These are phyloP conservation scores for Euzophera pinguis DNA, from an alignment of 2,888 invertebrate genomes.

Conservation along the genomic window DNA sequence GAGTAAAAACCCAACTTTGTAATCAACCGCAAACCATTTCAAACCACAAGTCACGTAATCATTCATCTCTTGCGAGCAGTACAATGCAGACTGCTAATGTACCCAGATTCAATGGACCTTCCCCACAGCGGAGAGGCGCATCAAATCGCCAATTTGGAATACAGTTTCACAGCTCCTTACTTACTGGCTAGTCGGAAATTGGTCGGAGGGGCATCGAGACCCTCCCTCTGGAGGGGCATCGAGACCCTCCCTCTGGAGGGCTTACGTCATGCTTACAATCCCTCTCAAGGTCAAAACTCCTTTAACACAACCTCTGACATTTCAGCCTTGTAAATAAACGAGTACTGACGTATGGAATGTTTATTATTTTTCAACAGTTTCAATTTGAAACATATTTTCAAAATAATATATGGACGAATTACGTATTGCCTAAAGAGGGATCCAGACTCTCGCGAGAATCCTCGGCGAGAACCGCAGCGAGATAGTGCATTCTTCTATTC, in stretches of 20 bases:
- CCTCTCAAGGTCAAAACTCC: conserved; percentile 26
- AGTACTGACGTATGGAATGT: neutral
- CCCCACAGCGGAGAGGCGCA: conserved; percentile 11
- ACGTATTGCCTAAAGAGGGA: too few species aligned
- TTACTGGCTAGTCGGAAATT: conserved; percentile 15
- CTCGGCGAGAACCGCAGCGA: too few species aligned
- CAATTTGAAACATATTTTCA: neutral
- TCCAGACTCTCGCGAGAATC: too few species aligned
- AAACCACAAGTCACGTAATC: conserved; percentile 13
- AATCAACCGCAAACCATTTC: conserved; percentile 5
- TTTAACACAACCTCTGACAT: conserved; percentile 6
- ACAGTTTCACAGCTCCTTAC: conserved; percentile 14
- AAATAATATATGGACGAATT: too few species aligned
- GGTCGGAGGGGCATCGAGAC: conserved; percentile 13
- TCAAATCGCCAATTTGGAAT: conserved; percentile 8
- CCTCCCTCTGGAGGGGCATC: conserved; percentile 19
- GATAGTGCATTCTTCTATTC: too few species aligned
- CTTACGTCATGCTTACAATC: conserved; percentile 29
- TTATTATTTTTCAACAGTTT: neutral
- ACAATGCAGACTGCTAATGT: conserved; percentile 5
- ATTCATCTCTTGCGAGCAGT: neutral
- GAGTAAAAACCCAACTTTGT: neutral
- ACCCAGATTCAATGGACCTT: conserved; percentile 9
- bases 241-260: conserved; percentile 20
- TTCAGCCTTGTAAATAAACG: conserved; percentile 1